Evolutionary conservation across 2,113 vertebrate species (phyloP), one percentile per base, ranked within the genome.

Genomic region (Lota lota): DNA sequence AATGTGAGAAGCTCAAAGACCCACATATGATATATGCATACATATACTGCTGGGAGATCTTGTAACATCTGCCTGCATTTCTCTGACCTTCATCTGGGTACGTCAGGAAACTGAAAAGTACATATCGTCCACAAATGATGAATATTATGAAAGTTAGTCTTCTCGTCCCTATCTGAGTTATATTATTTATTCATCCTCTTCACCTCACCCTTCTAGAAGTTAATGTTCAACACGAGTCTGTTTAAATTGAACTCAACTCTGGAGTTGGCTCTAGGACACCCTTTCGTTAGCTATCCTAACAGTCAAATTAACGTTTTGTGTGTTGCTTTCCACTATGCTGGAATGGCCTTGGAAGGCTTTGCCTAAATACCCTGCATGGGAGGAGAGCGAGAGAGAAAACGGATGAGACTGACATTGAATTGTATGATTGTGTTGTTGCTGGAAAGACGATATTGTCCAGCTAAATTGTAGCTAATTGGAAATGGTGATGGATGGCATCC

Each of bases 381-480:
- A 63, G 28, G 36, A 50, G 65, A 63, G 28, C 51, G 64, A 63
- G 15, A 22, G 68, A 76, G 78, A 68, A 69, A 73, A n/a, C 15
- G 16, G 20, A 14, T 14, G 67, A 68, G 24, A 61, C 64, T 69
- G 70, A 50, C 40, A 83, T 86, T 83, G 82, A 85, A 79, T 89
- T 87, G 77, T 79, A 77, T 85, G 74, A 88, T 77, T 72, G 73
- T n/a, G 68, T 70, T 47, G 74, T 59, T 72, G 69, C 69, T 77
- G 79, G 79, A 20, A 33, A 80, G 78, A 67, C 18, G 22, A 60
- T 28, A 28, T 76, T 79, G 82, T 90, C 84, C 85, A 80, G 75
- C 33, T 79, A 81, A 81, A 47, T 73, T 22, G 67, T 69, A 8
- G 16, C 73, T 91, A 85, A 89, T 88, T 88, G 82, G 78, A 66